Evolutionary conservation across 2,888 invertebrate genomes (phyloP).

Genomic region (Scelioninae gen. 2): DNA sequence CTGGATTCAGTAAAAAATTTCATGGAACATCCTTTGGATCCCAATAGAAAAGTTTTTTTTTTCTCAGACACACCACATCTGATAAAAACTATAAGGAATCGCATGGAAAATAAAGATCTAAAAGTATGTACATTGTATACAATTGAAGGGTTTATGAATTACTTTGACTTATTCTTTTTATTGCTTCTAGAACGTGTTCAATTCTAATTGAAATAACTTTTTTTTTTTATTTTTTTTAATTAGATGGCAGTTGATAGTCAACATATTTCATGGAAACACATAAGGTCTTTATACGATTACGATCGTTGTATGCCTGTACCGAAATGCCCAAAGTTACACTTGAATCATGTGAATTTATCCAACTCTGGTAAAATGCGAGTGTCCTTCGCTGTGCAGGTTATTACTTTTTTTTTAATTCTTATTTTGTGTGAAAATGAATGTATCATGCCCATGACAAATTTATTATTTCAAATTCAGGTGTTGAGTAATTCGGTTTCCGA

Average conservation of each 20-base stretch:
- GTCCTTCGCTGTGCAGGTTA: constrained; percentile 8
- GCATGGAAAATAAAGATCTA: constrained; percentile 2
- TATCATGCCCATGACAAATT: neutral
- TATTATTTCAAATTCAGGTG: neutral
- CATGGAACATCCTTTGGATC: constrained; percentile 14
- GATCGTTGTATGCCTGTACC: neutral
- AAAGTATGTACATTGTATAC: constrained; percentile 9
- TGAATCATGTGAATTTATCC: constrained; percentile 1
- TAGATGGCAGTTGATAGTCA: too few relatives aligned
- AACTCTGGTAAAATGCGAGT: constrained; percentile 22
- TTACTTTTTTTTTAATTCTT: neutral
- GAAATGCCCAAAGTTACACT: constrained; percentile 18
- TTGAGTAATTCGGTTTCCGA: too few relatives aligned
- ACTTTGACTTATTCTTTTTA: too few relatives aligned
- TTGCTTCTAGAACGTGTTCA: too few relatives aligned
- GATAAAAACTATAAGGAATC: constrained; percentile 23
- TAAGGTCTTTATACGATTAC: neutral
- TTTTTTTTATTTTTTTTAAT: constrained; percentile 3
- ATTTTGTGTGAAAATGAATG: too few relatives aligned
- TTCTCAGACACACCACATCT: too few relatives aligned
- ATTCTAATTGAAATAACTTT: too few relatives aligned
- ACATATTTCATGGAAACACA: constrained; percentile 14
- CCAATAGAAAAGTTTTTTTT: constrained; percentile 15
- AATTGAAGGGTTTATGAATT: too few relatives aligned
- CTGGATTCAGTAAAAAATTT: constrained; percentile 17